phyloP scores from a whole-genome alignment of 2,888 invertebrate species.

The Cheilosia impressa region DNA sequence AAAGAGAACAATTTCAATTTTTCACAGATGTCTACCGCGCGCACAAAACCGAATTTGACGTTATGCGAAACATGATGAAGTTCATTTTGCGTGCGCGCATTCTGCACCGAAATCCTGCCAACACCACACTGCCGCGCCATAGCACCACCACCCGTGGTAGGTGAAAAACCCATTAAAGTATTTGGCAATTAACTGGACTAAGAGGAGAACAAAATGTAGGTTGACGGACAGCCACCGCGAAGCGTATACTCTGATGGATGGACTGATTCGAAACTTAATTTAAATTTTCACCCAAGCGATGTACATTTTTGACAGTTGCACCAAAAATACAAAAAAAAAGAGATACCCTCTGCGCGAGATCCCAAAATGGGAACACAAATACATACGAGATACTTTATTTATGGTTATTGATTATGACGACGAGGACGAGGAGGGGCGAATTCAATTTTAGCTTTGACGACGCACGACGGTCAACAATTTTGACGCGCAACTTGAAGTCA shows the following conservation, averaged over 20 bases:
- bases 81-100: too few species aligned
- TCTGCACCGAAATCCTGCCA: slow-evolving; percentile 41
- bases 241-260: slow-evolving; percentile 42
- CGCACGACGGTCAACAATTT: slow-evolving; percentile 50
- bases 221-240: slow-evolving; percentile 65
- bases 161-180: slow-evolving; percentile 65
- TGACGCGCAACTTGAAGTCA: slow-evolving; percentile 58
- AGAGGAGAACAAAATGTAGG: slow-evolving; percentile 17
- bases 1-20: slow-evolving; percentile 64
- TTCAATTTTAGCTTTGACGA: slow-evolving; percentile 57
- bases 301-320: slow-evolving; percentile 60
- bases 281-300: slow-evolving; percentile 54
- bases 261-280: slow-evolving; percentile 72
- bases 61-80: slow-evolving; percentile 70
- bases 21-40: slow-evolving; percentile 46
- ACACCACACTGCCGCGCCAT: neutral
- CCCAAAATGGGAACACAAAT: slow-evolving; percentile 33
- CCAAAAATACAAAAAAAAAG: slow-evolving; percentile 15
- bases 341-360: neutral
- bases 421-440: slow-evolving; percentile 33
- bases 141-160: slow-evolving; percentile 44
- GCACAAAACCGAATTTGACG: slow-evolving; percentile 62
- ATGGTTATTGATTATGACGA: slow-evolving; percentile 71
- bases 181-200: slow-evolving; percentile 70
- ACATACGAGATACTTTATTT: slow-evolving; percentile 41